phyloP scores from a whole-genome alignment of 1,140 invertebrate species.

The Papilio xuthus region DNA sequence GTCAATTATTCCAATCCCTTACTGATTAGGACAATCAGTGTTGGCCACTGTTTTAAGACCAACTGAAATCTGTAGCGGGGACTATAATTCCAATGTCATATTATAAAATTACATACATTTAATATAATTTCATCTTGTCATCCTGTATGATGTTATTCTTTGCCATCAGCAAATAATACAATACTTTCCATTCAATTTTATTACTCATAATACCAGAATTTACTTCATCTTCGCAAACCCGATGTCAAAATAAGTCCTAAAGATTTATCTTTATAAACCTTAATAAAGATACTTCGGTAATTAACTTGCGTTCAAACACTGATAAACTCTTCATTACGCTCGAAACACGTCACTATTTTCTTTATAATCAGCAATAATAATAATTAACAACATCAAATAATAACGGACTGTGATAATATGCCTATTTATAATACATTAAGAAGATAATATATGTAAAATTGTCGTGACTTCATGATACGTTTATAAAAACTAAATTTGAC shows the following conservation, averaged over 20 bases:
- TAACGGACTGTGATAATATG: slow-evolving; percentile 19
- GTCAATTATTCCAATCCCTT: too few relatives aligned
- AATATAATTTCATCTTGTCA: too few relatives aligned
- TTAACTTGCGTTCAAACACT: slow-evolving; percentile 1
- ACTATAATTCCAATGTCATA: too few relatives aligned
- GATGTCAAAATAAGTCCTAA: neutral
- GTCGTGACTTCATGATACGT: neutral
- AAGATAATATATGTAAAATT: slow-evolving; percentile 6
- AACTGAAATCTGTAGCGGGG: too few relatives aligned
- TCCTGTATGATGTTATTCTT: too few relatives aligned
- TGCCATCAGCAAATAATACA: neutral
- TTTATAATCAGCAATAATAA: neutral
- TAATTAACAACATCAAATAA: neutral
- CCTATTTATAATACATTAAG: slow-evolving; percentile 14
- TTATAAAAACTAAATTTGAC: neutral
- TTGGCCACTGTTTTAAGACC: neutral
- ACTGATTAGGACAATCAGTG: neutral
- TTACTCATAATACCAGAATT: too few relatives aligned
- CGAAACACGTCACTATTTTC: slow-evolving; percentile 6
- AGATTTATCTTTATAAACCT: slow-evolving; percentile 4
- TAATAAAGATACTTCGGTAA: neutral
- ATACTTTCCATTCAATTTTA: too few relatives aligned
- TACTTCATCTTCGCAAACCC: too few relatives aligned
- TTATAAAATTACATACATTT: too few relatives aligned
- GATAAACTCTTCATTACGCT: slow-evolving; percentile 13